phyloP scores from a whole-genome alignment of 1,140 invertebrate genomes.

The Drosophila oshimai region DNA sequence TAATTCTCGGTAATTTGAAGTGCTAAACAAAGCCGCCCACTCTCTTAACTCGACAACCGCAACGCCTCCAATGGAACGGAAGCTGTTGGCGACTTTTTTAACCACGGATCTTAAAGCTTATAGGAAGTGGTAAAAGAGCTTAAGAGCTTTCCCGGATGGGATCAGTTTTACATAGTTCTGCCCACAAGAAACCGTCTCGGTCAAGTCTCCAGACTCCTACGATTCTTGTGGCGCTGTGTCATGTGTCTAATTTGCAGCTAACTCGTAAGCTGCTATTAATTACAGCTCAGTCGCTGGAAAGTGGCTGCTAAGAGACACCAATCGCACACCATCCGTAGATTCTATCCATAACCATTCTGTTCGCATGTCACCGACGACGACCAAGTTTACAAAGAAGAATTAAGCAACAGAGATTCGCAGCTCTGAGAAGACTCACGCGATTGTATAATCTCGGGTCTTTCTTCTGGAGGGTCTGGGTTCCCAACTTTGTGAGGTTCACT shows the following conservation, averaged over 20 bases:
- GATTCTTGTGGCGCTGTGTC: constrained; percentile 36
- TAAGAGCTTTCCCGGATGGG: constrained; percentile 26
- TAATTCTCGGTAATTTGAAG: background rate
- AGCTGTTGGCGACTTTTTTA: constrained; percentile 26
- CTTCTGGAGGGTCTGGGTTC: background rate
- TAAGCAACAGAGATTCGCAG: constrained; percentile 26
- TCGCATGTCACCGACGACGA: constrained; percentile 39
- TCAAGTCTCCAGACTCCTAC: constrained; percentile 46
- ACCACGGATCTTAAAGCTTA: background rate
- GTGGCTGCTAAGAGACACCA: constrained; percentile 30
- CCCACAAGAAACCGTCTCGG: constrained; percentile 27
- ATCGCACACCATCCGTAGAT: constrained; percentile 17
- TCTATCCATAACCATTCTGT: constrained; percentile 46
- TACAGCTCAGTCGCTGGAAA: constrained; percentile 54
- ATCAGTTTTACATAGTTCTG: constrained; percentile 26
- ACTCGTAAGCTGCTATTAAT: constrained; percentile 69
- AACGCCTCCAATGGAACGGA: constrained; percentile 63
- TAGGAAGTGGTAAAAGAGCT: constrained; percentile 2
- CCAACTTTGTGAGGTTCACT: constrained; percentile 14
- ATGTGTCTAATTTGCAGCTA: constrained; percentile 62
- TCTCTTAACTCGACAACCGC: constrained; percentile 23
- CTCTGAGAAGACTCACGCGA: constrained; percentile 51
- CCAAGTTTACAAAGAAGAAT: constrained; percentile 34
- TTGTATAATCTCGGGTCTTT: constrained; percentile 27
- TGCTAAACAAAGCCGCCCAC: constrained; percentile 37